Conservation (phyloP, 1,140 invertebrate genomes). For the Aradophagus sp. region DNA sequence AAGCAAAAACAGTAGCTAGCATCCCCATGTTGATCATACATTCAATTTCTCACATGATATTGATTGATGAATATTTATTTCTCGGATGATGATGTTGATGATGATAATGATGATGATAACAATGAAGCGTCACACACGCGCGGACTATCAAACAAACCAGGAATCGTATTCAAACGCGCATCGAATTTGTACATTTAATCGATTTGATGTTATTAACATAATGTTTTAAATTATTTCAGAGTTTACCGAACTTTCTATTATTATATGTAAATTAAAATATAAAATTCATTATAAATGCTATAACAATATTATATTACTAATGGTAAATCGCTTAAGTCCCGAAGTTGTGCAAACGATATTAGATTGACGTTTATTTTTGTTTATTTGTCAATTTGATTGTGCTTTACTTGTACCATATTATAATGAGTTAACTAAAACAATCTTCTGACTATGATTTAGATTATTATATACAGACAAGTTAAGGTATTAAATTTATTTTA, state of each 20-base stretch:
- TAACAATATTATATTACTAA: slow-evolving; percentile 54
- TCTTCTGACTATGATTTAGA: slow-evolving; percentile 27
- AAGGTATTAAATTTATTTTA: slow-evolving; percentile 33
- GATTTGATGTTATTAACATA: slow-evolving; percentile 64
- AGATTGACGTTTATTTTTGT: slow-evolving; percentile 38
- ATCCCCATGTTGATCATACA: slow-evolving; percentile 58
- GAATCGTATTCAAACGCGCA: slow-evolving; percentile 48
- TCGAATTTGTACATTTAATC: slow-evolving; percentile 68
- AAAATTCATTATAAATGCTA: slow-evolving; percentile 65
- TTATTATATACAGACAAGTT: slow-evolving; percentile 15
- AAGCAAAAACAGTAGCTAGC: slow-evolving; percentile 59
- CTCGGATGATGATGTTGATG: slow-evolving; percentile 22
- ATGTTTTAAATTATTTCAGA: slow-evolving; percentile 69
- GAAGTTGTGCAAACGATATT: slow-evolving; percentile 39
- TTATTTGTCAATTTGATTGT: slow-evolving; percentile 41
- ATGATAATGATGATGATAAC: slow-evolving; percentile 26
- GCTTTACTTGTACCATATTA: slow-evolving; percentile 40
- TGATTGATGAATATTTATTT: slow-evolving; percentile 65
- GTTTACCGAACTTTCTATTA: slow-evolving; percentile 67
- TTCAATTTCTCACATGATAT: slow-evolving; percentile 58
- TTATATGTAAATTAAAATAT: slow-evolving; percentile 67
- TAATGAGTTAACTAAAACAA: slow-evolving; percentile 14
- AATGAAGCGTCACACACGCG: slow-evolving; percentile 42
- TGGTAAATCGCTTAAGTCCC: slow-evolving; percentile 53
- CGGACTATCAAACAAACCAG: slow-evolving; percentile 36